These are phyloP conservation scores for Callionymus lyra DNA, from an alignment of 2,113 vertebrate genomes.

Conservation along the genomic window DNA sequence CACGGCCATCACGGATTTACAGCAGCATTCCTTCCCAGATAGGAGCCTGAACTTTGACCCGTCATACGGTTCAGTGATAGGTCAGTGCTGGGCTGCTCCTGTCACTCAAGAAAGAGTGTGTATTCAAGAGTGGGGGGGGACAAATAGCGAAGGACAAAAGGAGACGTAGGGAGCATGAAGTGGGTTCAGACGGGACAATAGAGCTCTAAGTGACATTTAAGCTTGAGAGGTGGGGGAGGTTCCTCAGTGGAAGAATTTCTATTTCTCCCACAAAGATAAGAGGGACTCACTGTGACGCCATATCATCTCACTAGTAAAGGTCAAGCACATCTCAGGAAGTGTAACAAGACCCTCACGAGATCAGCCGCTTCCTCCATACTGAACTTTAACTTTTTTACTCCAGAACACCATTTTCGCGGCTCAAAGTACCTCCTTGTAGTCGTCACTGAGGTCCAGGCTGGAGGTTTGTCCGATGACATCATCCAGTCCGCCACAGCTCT, in stretches of 20 bases:
- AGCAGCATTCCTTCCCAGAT: conserved; percentile 48
- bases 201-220: conserved; percentile 30
- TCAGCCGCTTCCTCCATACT: too few relatives aligned
- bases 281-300: not conserved
- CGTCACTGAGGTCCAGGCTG: conserved; percentile 62
- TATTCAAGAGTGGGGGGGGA: conserved; percentile 8
- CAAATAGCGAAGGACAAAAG: conserved; percentile 16
- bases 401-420: too few relatives aligned
- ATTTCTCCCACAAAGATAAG: not conserved
- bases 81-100: conserved; percentile 48
- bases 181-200: conserved; percentile 37
- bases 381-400: too few relatives aligned
- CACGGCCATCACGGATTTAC: conserved; percentile 23
- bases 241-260: conserved; percentile 13
- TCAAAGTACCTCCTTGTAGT: conserved; percentile 84
- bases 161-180: conserved; percentile 32
- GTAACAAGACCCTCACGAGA: too few relatives aligned
- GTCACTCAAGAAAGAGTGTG: conserved; percentile 38
- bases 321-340: too few relatives aligned
- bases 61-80: conserved; percentile 44
- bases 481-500: conserved; percentile 62
- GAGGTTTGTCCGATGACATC: conserved; percentile 73
- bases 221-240: conserved; percentile 13
- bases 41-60: conserved; percentile 41
- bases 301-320: too few relatives aligned